Evolutionary conservation across 35 echinoderm and acorn worm species (phyloP), one percentile per base, ranked within the genome.

Genomic region (Anneissia japonica): DNA sequence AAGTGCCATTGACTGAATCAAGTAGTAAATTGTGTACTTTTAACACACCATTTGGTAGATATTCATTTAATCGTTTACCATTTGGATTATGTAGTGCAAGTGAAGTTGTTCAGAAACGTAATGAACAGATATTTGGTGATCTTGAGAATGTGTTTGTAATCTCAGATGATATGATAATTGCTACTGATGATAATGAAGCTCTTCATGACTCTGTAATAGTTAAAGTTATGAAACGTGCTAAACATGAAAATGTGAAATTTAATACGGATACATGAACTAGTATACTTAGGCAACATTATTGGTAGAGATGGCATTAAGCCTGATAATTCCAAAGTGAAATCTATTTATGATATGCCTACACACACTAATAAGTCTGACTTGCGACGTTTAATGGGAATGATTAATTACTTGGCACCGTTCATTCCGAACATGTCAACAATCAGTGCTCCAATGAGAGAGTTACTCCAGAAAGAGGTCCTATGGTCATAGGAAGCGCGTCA

Each of bases 381-480:
- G 1, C 7, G 32, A 38, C 55, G 80, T 40, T 84, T 90, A 31
- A 43, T 90, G 38, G 80, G 81, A 26, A 90, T 78, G 38, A 35
- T 84, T 0, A 84, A 76, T 35, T 90, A 90, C 40, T 55, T 84
- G 38, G 29, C 88, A 46, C 73, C 83, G 76, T 90, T 83, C 2
- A 90, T 90, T 46, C 87, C 87, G 29, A 82, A 89, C 41, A 14
- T 89, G 55, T 89, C 79, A 35, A 33, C 41, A 74, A 46, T 90
- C 4, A 84, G 74, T 77, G 88, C 88, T 17, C 81, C 88, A 1
- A 21, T 90, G 26, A 39, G 88, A 55, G 74, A 90, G 34, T 74
- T 90, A n/a, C 36, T 38, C 11, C 77, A 90, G 75, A 40, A 85
- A 3, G 74, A 35, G 38, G 79, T 46, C 11, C 35, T 30, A 35